These are phyloP conservation scores for Pygmarrhopalites habei DNA, from an alignment of 1,140 invertebrate genomes.

Conservation along the genomic window DNA sequence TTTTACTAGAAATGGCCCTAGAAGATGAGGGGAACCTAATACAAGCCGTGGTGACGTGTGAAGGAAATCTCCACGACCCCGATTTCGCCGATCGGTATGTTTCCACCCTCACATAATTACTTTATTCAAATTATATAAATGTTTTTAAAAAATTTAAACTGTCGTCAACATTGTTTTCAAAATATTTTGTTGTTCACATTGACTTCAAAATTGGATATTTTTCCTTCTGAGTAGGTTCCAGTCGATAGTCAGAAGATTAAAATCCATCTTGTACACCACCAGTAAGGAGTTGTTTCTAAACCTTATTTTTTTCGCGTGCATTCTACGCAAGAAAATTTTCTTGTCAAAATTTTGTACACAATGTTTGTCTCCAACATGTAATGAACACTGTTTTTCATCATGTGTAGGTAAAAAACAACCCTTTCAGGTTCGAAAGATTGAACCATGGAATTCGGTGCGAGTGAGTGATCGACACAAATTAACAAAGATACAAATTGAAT, in stretches of 20 bases:
- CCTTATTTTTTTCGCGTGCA: conserved; percentile 3
- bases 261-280: conserved; percentile 57
- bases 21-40: conserved; percentile 60
- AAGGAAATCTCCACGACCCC: conserved; percentile 69
- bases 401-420: conserved; percentile 50
- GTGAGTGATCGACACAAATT: too few species aligned
- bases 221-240: too few species aligned
- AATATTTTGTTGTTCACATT: too few species aligned
- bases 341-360: not conserved
- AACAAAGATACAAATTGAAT: too few species aligned
- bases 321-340: conserved; percentile 6
- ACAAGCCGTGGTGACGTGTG: conserved; percentile 69
- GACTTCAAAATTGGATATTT: too few species aligned
- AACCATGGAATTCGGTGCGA: conserved; percentile 96
- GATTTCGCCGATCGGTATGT: conserved; percentile 59
- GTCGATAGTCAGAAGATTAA: conserved; percentile 58
- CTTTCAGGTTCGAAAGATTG: conserved; percentile 70
- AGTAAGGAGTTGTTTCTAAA: conserved; percentile 46
- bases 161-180: too few species aligned
- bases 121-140: too few species aligned
- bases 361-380: conserved; percentile 1
- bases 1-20: conserved; percentile 58
- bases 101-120: too few species aligned
- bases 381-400: conserved; percentile 21
- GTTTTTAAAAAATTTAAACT: too few species aligned